These are phyloP conservation scores for Oxytorus armatus DNA, from an alignment of 2,888 invertebrate genomes.

Conservation along the genomic window DNA sequence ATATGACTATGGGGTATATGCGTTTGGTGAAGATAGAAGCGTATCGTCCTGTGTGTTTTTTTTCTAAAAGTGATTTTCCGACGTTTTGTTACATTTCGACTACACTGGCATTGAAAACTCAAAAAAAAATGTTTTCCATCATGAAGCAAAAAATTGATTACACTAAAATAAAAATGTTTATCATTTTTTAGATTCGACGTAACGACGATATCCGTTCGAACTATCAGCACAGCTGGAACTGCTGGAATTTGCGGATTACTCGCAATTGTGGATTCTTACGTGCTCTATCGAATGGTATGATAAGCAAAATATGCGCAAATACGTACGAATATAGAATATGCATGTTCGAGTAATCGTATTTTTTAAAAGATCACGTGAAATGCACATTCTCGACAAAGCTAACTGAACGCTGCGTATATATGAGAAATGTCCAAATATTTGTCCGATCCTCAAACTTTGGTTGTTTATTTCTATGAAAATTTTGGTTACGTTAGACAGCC, in stretches of 20 bases:
- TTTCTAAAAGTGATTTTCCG: no score
- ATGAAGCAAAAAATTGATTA: not conserved
- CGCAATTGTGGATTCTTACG: slow-evolving; percentile 78
- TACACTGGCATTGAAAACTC: no score
- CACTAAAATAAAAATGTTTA: not conserved
- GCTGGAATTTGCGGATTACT: slow-evolving; percentile 75
- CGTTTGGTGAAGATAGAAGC: no score
- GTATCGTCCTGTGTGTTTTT: no score
- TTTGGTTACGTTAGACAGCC: slow-evolving; percentile 27
- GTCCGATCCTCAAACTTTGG: not conserved
- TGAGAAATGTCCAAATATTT: slow-evolving; percentile 33
- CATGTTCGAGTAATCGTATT: not conserved
- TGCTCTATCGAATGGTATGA: slow-evolving; percentile 78
- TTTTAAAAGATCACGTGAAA: not conserved
- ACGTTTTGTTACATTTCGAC: no score
- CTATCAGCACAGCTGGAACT: slow-evolving; percentile 72
- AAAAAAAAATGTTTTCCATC: no score
- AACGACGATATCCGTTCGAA: slow-evolving; percentile 74
- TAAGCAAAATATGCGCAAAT: not conserved
- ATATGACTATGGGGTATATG: no score
- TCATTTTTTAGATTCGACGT: slow-evolving; percentile 72
- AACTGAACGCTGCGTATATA: not conserved
- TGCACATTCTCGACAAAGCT: not conserved
- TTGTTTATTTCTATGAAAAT: slow-evolving; percentile 49
- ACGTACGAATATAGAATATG: not conserved